Base-by-base conservation (phyloP, 1,140 invertebrate genomes). In the Drosophila pectinifera region DNA sequence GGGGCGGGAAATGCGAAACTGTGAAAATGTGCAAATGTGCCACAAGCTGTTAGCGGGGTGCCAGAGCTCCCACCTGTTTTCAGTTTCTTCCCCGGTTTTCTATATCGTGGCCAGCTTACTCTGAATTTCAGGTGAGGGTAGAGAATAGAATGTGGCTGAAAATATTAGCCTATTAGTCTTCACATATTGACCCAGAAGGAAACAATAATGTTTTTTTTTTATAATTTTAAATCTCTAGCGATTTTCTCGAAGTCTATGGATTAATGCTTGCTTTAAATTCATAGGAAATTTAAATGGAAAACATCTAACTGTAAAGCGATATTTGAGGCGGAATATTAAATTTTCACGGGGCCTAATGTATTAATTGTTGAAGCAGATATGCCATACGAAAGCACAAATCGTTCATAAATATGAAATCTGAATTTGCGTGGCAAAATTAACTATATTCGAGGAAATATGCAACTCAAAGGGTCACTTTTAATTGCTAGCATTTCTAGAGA, bases 1-100 rank as follows among this genome's bases (percentile, higher is more conserved):
- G 18, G 36, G n/a, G 5, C n/a, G 13, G 36, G 22, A 42, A 11
- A 48, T 48, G 34, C n/a, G 49, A 8, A 39, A 22, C 28, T 5
- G 31, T 31, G 22, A 55, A 54, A 24, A 38, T 28, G 46, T 54
- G 41, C 41, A 64, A 46, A 62, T 65, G 63, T 48, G 45, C 24
- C 45, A 68, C 45, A 42, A 65, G 61, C 64, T 68, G 59, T 68
- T 45, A 53, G 45, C 36, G 34, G 64, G 58, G 26, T 49, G 64
- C 64, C 26, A n/a, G n/a, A 13, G 8, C 53, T 5, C 4, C 11
- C 22, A 13, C 46, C 18, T 31, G 26, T 31, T 49, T 26, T 49
- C 16, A 4, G 10, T 34, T 34, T 36, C 22, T 22, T 10, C 22
- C 31, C 11, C 46, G 10, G 31, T 20, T 56, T 16, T 58, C 51